Base-by-base conservation (phyloP, 2,888 invertebrate species). In the Diarsia rubi region DNA sequence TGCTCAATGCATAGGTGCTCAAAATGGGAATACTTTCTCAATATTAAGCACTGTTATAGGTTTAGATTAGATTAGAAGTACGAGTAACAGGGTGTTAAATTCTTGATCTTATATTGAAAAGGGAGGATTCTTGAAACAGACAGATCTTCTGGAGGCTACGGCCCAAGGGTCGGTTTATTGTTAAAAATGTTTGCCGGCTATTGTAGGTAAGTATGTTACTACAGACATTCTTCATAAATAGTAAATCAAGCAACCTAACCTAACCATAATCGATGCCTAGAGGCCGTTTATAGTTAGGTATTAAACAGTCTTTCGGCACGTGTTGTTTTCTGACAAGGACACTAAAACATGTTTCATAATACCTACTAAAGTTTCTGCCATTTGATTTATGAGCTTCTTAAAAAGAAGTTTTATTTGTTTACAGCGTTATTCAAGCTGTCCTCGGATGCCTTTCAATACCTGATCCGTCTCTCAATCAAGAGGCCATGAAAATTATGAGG, bases 401-500 rank as follows among this genome's bases (percentile, higher is more conserved):
- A 37, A 52, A 70, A n/a, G 16, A 49, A 4, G 31, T 47, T 27
- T 42, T 14, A 63, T 81, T 73, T 62, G 4, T 60, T 88, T 88
- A 86, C 91, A 98, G 98, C 89, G 93, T 98, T 68, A 97, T 98
- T 77, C 98, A 98, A 96, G 98, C 98, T 0, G 95, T 97, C 12
- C 96, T 98, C 45, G 98, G 98, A 3, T 97, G 97, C 89, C 94
- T 98, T 54, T 95, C 97, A 37, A 97, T 98, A 67, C 94, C 96
- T 3, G 98, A 98, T 86, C 97, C 97, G 45, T 97, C 98, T 0
- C 93, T 98, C 44, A 95, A 97, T 82, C 98, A 98, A 91, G 98
- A 98, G 91, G 97, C 97, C 6, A 93, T 96, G 86, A 97, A 97
- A 91, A 97, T 98, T 67, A 97, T 98, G 94, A 95, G 97, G 86